A percentile compares a stretch with the other conserved stretches of the same genome.
These are phyloP conservation scores for Eulemur coronatus DNA, from an alignment of 2,797 vertebrate genomes.

Conservation along the genomic window DNA sequence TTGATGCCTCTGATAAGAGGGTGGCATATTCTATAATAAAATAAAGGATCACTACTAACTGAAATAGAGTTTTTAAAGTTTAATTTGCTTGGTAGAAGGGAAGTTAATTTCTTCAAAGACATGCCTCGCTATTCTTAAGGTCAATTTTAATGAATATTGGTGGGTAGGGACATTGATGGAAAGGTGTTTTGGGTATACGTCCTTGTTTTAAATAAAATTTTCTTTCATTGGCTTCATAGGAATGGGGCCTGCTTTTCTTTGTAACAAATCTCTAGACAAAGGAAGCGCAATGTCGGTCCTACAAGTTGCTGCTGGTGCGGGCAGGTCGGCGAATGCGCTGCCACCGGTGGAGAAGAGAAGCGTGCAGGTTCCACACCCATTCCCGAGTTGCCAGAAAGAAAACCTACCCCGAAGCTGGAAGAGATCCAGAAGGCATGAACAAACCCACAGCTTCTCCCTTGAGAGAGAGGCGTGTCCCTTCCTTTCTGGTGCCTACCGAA, in stretches of 20 bases:
- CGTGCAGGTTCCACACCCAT: background rate
- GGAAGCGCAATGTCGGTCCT: background rate
- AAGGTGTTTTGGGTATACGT: background rate
- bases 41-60: background rate
- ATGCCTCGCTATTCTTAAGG: background rate
- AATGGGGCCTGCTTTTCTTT: background rate
- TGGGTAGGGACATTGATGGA: background rate
- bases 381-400: background rate
- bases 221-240: constrained; percentile 24
- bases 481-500: background rate
- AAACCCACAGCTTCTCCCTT: constrained; percentile 22
- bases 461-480: constrained; percentile 24
- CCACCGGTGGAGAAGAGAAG: background rate
- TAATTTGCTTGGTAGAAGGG: background rate
- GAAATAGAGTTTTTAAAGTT: background rate
- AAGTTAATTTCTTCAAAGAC: background rate
- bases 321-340: accelerated
- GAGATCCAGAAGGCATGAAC: background rate
- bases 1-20: background rate
- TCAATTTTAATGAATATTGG: background rate
- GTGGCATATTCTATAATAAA: background rate
- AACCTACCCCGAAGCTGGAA: constrained; percentile 5
- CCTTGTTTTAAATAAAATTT: background rate
- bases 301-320: constrained; percentile 28
- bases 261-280: background rate